Conservation (phyloP, 30 jellyfish, hydroid and myxozoan genomes). For the Hydra vulgaris region DNA sequence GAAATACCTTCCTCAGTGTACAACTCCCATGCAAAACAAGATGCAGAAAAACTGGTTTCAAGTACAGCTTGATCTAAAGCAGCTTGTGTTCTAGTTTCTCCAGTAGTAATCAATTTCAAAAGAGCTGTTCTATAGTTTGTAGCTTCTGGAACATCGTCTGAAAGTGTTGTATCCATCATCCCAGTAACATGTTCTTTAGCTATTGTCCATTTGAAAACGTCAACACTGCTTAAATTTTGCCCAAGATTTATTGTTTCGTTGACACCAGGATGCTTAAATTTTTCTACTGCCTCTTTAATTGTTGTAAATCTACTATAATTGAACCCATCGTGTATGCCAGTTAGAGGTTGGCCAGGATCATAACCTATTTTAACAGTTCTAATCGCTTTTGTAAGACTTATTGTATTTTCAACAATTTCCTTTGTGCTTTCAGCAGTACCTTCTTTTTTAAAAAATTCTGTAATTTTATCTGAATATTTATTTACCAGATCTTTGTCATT, state of each 20-base stretch:
- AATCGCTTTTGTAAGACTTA: too few species aligned
- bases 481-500: too few species aligned
- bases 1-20: constrained; percentile 5
- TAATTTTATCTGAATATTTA: too few species aligned
- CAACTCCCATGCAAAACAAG: constrained; percentile 12
- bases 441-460: too few species aligned
- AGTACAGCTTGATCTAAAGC: constrained; percentile 14
- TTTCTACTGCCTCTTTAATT: background rate
- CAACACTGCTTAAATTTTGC: constrained; percentile 4
- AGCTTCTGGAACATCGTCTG: constrained; percentile 22
- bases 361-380: too few species aligned
- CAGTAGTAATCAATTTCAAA: constrained; percentile 15
- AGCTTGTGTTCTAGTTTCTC: constrained; percentile 11
- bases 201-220: constrained; percentile 22
- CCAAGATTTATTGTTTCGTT: background rate
- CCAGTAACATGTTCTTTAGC: constrained; percentile 27
- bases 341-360: too few species aligned
- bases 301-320: too few species aligned
- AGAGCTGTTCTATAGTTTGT: constrained; percentile 17
- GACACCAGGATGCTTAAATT: background rate
- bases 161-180: constrained; percentile 16
- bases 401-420: too few species aligned
- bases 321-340: too few species aligned
- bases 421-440: too few species aligned
- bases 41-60: constrained; percentile 11